Base-by-base conservation (phyloP, 2,113 vertebrate genomes). In the Passer montanus region DNA sequence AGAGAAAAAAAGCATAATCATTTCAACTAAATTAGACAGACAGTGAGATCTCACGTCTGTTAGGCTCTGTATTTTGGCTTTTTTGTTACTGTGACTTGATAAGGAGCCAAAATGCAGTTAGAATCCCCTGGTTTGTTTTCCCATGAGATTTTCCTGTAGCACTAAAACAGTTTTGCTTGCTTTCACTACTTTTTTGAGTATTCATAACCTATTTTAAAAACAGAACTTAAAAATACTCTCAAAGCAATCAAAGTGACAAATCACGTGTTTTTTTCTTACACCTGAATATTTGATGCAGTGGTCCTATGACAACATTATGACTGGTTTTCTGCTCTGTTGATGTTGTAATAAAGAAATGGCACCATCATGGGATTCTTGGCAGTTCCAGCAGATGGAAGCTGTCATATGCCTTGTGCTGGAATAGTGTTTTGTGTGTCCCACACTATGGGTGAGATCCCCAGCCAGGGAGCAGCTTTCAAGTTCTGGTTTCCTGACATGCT, bases 301-400 rank as follows among this genome's bases (percentile, higher is more conserved):
- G 7, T 82, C 13, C 5, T 22, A 6, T 5, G 16, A 72, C 41
- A 87, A 53, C 28, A 26, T 11, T 15, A 28, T 35, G 52, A 63
- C 35, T 22, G 3, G 4, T 67, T 2, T 15, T 75, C 11, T 64
- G 47, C 18, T 73, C n/a, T 41, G 15, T 55, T 74, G 5, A 4
- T 78, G 35, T 47, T 74, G 12, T 0, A 24, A 2, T 77, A 46
- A 70, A 62, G 50, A 69, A 94, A 30, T 39, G n/a, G 66, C 59
- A 74, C 47, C 3, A 4, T 60, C 41, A 35, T 76, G 63, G 77
- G 27, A 69, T 79, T 67, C 64, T 27, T 63, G 78, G 60, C 49
- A 41, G 22, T 80, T 96, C 93, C 94, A 79, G 73, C 75, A 94
- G 87, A 24, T 81, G 70, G 75, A 94, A 81, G 23, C 74, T 68